These are phyloP conservation scores for Leptinotarsa texana DNA, from an alignment of 1,140 invertebrate genomes.

Conservation along the genomic window DNA sequence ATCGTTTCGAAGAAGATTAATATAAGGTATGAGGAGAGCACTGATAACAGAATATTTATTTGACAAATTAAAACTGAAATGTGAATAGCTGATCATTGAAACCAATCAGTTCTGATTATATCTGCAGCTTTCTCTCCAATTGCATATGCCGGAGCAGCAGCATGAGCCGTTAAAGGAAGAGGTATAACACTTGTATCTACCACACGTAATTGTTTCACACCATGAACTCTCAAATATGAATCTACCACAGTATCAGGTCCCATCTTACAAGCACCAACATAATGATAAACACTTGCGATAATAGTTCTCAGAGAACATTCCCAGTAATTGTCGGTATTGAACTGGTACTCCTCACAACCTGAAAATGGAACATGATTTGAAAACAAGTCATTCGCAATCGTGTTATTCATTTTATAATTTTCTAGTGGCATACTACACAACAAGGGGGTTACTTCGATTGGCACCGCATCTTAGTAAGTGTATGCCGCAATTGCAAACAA, in stretches of 20 bases:
- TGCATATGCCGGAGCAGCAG: constrained; percentile 60
- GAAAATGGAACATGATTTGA: constrained; percentile 43
- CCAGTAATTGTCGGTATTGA: constrained; percentile 69
- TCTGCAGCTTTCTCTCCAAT: constrained; percentile 63
- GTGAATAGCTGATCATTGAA: no score
- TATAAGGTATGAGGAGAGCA: no score
- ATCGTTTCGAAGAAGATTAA: no score
- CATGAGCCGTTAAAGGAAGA: constrained; percentile 62
- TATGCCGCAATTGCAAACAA: no score
- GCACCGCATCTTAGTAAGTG: no score
- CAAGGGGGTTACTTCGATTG: no score
- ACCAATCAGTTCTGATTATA: constrained; percentile 56
- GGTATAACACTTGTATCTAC: constrained; percentile 80
- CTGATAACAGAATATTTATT: no score
- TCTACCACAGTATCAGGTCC: constrained; percentile 77
- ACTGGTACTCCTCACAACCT: constrained; percentile 56
- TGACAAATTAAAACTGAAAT: no score
- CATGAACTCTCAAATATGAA: constrained; percentile 70
- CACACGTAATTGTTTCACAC: constrained; percentile 69
- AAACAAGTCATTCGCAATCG: no score
- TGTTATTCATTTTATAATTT: no score
- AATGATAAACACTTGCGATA: constrained; percentile 71
- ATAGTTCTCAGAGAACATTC: constrained; percentile 69
- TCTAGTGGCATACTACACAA: no score
- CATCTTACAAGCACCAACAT: constrained; percentile 76